Evolutionary conservation across 2,888 invertebrate species (phyloP), one percentile per base, ranked within the genome.

Genomic region (Biston stratarius): DNA sequence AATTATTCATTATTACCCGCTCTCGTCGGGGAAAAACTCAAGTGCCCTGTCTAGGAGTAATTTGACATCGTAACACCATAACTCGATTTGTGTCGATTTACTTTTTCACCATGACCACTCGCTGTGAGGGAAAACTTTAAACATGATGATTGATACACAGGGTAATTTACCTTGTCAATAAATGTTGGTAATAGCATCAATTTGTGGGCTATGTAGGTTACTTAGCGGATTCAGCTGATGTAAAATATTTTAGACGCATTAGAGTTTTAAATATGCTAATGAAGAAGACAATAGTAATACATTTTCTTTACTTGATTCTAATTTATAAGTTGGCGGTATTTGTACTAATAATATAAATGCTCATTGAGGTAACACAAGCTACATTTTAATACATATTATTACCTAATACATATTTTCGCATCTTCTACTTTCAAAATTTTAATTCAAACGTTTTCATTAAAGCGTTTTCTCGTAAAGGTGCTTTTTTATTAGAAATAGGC

Each of bases 1-100:
- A 90, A 92, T 92, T 91, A 90, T 88, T 89, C 83, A 88, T 88
- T 90, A 91, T 90, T 91, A 91, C 79, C 82, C 77, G 82, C 87
- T 89, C 88, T 87, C 87, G 79, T 80, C 38, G 78, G 77, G 82
- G 86, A 89, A 90, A 89, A 92, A 86, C 79, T 82, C 75, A 79
- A 83, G 84, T 82, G 38, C 63, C 63, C 57, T 64, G 62, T 68
- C 74, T 80, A 60, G 58, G 57, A 62, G 85, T 84, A 83, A 85
- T 88, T 85, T 85, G 82, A 76, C 84, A 79, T 83, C 80, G 80
- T 78, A 80, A 79, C 83, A 80, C 82, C 71, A 81, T 85, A 86
- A 86, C 82, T 86, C 72, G 64, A 75, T 85, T 85, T 84, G 81
- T 84, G 86, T 85, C 79, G 83, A 86, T 85, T 83, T 69, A 79